Conservation (phyloP, 2,888 invertebrate species). For the Eristalinus aeneus region DNA sequence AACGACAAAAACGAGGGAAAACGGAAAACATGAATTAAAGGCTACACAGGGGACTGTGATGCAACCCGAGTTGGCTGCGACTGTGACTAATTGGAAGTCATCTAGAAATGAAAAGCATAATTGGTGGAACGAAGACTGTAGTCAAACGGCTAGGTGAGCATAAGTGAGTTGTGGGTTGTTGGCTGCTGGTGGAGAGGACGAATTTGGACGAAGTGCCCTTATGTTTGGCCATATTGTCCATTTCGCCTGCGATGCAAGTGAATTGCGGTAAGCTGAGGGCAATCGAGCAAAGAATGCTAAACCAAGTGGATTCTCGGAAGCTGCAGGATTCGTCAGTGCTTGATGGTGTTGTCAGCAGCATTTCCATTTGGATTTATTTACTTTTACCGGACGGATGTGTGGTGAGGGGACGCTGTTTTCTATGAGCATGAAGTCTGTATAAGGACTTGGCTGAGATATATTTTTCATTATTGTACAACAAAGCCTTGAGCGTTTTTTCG, state of each 20-base stretch:
- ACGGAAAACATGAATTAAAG: background rate
- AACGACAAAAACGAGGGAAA: conserved; percentile 4
- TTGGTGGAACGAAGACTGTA: conserved; percentile 21
- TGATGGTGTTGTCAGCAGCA: background rate
- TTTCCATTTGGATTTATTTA: background rate
- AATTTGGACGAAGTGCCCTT: background rate
- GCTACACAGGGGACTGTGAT: conserved; percentile 19
- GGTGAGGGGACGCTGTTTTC: too few species aligned
- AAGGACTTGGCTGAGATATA: too few species aligned
- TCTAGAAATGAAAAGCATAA: conserved; percentile 51
- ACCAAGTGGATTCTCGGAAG: background rate
- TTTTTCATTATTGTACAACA: background rate
- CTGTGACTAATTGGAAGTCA: conserved; percentile 62
- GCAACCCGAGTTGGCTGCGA: conserved; percentile 39
- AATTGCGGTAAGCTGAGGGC: background rate
- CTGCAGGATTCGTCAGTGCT: background rate
- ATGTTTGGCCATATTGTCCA: background rate
- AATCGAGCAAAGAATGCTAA: background rate
- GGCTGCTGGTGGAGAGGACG: background rate
- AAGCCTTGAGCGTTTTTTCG: too few species aligned
- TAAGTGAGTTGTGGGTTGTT: background rate
- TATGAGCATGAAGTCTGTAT: too few species aligned
- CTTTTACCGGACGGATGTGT: background rate
- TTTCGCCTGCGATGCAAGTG: background rate
- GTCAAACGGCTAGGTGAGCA: conserved; percentile 14